A percentile compares a stretch with the other conserved stretches of the same genome.
Evolutionary conservation across 2,888 invertebrate genomes (phyloP).

Genomic region (Drosophila macrospina): DNA sequence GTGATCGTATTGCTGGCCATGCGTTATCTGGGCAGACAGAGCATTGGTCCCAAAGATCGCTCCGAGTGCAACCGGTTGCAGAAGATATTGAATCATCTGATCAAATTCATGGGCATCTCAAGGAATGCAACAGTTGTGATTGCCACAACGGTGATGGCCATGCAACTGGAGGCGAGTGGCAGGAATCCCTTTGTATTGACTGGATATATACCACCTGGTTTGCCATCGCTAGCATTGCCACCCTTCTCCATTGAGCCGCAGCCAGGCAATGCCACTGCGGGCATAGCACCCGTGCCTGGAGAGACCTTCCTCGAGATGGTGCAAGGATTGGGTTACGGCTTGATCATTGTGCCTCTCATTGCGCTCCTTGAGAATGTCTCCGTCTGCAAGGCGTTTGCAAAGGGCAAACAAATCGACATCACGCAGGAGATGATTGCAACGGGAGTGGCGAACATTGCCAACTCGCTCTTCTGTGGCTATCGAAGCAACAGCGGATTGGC

Average conservation of each 20-base stretch:
- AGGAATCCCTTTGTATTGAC: slow-evolving; percentile 87
- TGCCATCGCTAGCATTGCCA: slow-evolving; percentile 89
- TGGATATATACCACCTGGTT: slow-evolving; percentile 90
- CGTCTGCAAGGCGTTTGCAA: slow-evolving; percentile 87
- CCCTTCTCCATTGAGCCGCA: slow-evolving; percentile 88
- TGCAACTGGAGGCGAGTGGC: slow-evolving; percentile 87
- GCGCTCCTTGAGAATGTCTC: slow-evolving; percentile 95
- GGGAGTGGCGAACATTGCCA: slow-evolving; percentile 90
- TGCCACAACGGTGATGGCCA: slow-evolving; percentile 88
- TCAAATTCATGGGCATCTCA: slow-evolving; percentile 92
- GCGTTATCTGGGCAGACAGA: slow-evolving; percentile 90
- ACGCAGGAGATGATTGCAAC: slow-evolving; percentile 96
- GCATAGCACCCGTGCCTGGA: slow-evolving; percentile 59
- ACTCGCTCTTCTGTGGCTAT: slow-evolving; percentile 93
- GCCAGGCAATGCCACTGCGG: slow-evolving; percentile 71
- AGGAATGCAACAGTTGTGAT: slow-evolving; percentile 93
- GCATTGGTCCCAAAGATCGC: slow-evolving; percentile 87
- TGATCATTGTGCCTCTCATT: slow-evolving; percentile 93
- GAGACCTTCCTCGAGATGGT: slow-evolving; percentile 89
- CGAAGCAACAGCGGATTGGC: slow-evolving; percentile 92
- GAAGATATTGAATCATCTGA: slow-evolving; percentile 87
- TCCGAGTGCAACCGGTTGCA: slow-evolving; percentile 86
- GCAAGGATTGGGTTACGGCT: slow-evolving; percentile 92
- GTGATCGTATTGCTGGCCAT: slow-evolving; percentile 90
- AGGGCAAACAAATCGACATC: slow-evolving; percentile 93